These are phyloP conservation scores for Chrysodeixis includens DNA, from an alignment of 2,888 invertebrate species.

Conservation along the genomic window DNA sequence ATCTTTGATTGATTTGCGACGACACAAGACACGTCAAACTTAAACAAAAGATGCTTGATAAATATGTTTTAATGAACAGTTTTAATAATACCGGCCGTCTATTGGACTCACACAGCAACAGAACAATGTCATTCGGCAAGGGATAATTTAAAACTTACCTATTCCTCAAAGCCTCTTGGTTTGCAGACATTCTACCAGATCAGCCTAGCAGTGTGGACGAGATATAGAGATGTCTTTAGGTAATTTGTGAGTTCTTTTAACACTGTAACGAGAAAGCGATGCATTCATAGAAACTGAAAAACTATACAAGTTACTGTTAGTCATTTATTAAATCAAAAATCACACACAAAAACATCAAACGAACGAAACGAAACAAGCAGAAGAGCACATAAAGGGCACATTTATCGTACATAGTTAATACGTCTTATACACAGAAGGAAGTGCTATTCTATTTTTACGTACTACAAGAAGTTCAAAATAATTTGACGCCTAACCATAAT, in stretches of 20 bases:
- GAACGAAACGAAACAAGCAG: slow-evolving; percentile 38
- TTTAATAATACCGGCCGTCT: neutral
- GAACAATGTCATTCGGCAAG: slow-evolving; percentile 43
- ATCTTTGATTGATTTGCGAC: neutral
- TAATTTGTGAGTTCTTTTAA: slow-evolving; percentile 51
- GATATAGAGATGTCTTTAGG: slow-evolving; percentile 50
- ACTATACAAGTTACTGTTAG: slow-evolving; percentile 43
- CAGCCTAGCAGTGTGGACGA: slow-evolving; percentile 45
- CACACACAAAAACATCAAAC: slow-evolving; percentile 45
- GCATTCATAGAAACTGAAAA: slow-evolving; percentile 50
- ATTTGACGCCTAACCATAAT: neutral
- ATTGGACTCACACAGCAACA: slow-evolving; percentile 40
- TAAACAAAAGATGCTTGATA: slow-evolving; percentile 1
- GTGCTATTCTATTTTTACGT: neutral
- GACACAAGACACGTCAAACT: neutral
- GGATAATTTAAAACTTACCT: slow-evolving; percentile 46
- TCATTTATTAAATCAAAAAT: slow-evolving; percentile 44
- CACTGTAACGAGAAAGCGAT: slow-evolving; percentile 54
- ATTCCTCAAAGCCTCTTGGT: slow-evolving; percentile 49
- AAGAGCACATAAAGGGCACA: neutral
- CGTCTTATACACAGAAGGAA: neutral
- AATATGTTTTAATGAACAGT: neutral
- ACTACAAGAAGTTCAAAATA: neutral
- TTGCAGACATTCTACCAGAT: slow-evolving; percentile 47
- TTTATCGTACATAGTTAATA: neutral